phyloP scores from a whole-genome alignment of 2,888 invertebrate genomes.

The Cryptophagus acutangulus region DNA sequence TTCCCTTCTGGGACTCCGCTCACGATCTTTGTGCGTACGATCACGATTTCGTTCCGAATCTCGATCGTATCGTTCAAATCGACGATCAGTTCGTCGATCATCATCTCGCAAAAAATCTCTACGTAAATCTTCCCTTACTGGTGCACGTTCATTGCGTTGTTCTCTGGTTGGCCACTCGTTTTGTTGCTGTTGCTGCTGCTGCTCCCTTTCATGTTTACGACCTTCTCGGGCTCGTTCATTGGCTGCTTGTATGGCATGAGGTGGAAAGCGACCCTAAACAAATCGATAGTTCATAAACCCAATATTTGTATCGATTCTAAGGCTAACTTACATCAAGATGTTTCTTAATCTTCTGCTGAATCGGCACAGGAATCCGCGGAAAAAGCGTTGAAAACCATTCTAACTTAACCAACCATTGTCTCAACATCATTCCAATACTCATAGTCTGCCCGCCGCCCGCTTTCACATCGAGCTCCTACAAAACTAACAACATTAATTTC shows the following conservation, averaged over 20 bases:
- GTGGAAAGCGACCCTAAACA: conserved; percentile 41
- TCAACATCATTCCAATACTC: conserved; percentile 86
- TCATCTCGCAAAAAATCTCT: conserved; percentile 40
- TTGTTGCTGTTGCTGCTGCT: conserved; percentile 17
- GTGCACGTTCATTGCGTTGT: conserved; percentile 35
- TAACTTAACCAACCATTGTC: conserved; percentile 89
- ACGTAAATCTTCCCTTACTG: conserved; percentile 36
- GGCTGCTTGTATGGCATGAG: conserved; percentile 38
- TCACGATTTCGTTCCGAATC: conserved; percentile 32
- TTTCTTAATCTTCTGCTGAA: conserved; percentile 85
- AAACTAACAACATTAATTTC: conserved; percentile 15
- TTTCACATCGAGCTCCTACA: conserved; percentile 90
- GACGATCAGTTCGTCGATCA: conserved; percentile 31
- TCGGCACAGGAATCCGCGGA: conserved; percentile 97
- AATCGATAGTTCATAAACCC: conserved; percentile 39
- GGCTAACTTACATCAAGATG: conserved; percentile 52
- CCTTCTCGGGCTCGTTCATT: conserved; percentile 30
- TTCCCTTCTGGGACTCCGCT: conserved; percentile 32
- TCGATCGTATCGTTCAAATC: conserved; percentile 40
- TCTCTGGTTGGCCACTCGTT: conserved; percentile 25
- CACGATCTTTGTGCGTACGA: conserved; percentile 25
- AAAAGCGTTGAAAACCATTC: conserved; percentile 99
- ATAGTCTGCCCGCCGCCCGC: conserved; percentile 94
- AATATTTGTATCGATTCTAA: neutral
- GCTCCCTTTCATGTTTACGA: conserved; percentile 17